Conservation (phyloP, 64 coral and sea anemone genomes). For the Montipora capricornis region DNA sequence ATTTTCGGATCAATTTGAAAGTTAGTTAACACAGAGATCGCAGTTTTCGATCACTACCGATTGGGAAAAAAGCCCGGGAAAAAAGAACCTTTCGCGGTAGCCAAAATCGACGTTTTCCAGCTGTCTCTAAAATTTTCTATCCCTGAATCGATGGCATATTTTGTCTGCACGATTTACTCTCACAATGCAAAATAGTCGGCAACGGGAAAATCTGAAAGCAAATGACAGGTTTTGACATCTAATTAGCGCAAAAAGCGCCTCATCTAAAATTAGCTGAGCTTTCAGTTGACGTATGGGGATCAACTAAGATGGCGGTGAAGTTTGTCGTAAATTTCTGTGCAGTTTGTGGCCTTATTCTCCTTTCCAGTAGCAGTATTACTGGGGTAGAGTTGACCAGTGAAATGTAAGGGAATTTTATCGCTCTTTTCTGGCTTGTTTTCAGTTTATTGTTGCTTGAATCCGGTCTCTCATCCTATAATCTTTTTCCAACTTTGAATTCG, state of each 20-base stretch:
- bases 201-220: background rate
- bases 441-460: background rate
- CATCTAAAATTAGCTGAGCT: slow-evolving; percentile 10
- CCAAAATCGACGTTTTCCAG: background rate
- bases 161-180: background rate
- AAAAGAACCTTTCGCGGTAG: no score
- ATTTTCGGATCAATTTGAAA: background rate
- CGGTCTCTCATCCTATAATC: slow-evolving; percentile 9
- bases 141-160: background rate
- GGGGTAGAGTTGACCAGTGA: slow-evolving; percentile 7
- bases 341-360: slow-evolving; percentile 31
- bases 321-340: slow-evolving; percentile 24
- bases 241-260: background rate
- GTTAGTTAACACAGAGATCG: background rate
- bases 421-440: background rate
- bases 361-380: slow-evolving; percentile 14
- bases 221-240: background rate
- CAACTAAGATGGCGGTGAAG: slow-evolving; percentile 36
- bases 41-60: background rate
- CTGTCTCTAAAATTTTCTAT: background rate
- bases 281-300: slow-evolving; percentile 23
- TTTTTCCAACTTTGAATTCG: slow-evolving; percentile 31
- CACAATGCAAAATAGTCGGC: background rate
- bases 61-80: background rate
- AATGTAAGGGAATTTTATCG: slow-evolving; percentile 29